A percentile compares a stretch with the other conserved stretches of the same genome.
phyloP scores from a whole-genome alignment of 2,888 invertebrate genomes.

The Stenodema calcarata region DNA sequence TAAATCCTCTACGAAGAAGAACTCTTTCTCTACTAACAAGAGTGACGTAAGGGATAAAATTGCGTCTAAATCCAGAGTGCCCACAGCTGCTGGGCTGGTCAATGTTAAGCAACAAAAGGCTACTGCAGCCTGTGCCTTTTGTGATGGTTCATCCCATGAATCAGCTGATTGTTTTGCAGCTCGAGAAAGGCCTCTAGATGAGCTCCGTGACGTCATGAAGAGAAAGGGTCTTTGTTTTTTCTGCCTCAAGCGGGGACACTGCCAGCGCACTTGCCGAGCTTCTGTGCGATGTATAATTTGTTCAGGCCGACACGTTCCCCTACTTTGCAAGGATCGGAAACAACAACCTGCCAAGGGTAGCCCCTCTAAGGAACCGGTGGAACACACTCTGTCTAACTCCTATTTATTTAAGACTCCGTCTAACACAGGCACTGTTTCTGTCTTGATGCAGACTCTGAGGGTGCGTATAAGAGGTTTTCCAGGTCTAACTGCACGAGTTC shows the following conservation, averaged over 20 bases:
- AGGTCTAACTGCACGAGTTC: neutral
- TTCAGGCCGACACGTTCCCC: neutral
- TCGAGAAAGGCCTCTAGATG: conserved; percentile 50
- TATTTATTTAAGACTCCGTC: neutral
- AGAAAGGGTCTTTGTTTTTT: conserved; percentile 55
- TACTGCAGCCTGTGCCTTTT: too few species aligned
- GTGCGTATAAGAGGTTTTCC: neutral
- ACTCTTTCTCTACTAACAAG: neutral
- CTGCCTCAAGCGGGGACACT: conserved; percentile 54
- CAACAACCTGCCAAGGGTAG: neutral
- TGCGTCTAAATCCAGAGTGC: conserved; percentile 16
- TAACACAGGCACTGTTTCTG: neutral
- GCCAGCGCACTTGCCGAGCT: neutral
- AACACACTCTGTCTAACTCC: too few species aligned
- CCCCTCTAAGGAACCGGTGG: too few species aligned
- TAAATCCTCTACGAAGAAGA: neutral
- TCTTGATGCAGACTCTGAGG: conserved; percentile 18
- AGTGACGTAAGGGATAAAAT: neutral
- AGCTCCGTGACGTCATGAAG: conserved; percentile 47
- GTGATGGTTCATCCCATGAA: conserved; percentile 25
- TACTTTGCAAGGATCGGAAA: conserved; percentile 9
- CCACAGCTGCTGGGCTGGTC: conserved; percentile 54
- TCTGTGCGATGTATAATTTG: conserved; percentile 1
- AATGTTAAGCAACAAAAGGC: conserved; percentile 28
- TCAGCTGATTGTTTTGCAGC: conserved; percentile 54